Evolutionary conservation across 1,140 invertebrate species (phyloP).

Genomic region (Aporrectodea caliginosa): DNA sequence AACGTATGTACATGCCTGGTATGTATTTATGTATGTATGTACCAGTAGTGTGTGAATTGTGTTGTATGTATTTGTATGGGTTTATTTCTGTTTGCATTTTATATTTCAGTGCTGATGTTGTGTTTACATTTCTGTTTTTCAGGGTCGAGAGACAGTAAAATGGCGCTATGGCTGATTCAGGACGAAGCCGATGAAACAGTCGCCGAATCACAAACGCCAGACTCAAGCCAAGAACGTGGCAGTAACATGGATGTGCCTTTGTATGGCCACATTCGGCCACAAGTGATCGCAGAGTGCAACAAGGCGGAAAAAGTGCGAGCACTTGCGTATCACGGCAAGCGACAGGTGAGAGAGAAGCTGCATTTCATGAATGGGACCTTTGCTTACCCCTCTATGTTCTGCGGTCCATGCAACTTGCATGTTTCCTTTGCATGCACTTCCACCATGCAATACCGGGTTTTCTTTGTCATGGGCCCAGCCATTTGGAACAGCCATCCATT

Average conservation of each 20-base stretch:
- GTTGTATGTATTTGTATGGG: too few species aligned
- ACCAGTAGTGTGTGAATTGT: too few species aligned
- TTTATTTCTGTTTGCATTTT: background rate
- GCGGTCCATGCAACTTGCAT: too few species aligned
- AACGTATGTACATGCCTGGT: too few species aligned
- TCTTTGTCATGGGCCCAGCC: too few species aligned
- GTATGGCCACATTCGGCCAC: slow-evolving; percentile 63
- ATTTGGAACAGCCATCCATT: too few species aligned
- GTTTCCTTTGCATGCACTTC: too few species aligned
- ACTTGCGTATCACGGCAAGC: slow-evolving; percentile 73
- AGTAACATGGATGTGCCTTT: slow-evolving; percentile 40
- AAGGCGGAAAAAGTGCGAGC: slow-evolving; percentile 74
- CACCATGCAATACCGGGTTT: too few species aligned
- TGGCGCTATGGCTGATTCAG: slow-evolving; percentile 59
- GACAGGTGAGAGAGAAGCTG: slow-evolving; percentile 41
- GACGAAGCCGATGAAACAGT: slow-evolving; percentile 40
- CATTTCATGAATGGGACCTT: slow-evolving; percentile 27
- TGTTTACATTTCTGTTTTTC: slow-evolving; percentile 9
- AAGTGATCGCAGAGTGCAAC: slow-evolving; percentile 71
- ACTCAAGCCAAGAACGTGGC: too few species aligned
- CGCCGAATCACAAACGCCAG: background rate
- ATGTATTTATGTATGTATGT: too few species aligned
- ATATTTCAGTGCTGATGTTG: too few species aligned
- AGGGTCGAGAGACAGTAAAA: slow-evolving; percentile 72
- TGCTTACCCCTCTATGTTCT: too few species aligned